phyloP scores from a whole-genome alignment of 2,113 vertebrate species.

The Hemichromis elongatus region DNA sequence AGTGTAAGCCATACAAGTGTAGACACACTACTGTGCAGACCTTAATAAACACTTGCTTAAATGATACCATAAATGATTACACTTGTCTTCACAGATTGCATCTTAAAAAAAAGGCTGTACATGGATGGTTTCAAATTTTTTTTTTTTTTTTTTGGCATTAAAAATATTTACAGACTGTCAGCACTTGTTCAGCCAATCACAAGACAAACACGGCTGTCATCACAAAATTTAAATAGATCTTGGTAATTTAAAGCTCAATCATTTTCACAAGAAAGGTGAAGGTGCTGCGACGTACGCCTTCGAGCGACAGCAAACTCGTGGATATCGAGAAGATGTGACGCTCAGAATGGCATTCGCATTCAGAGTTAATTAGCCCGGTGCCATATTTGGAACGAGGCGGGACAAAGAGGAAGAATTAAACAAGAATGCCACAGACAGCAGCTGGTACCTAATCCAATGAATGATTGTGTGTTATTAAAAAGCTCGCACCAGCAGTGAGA shows the following conservation, averaged over 20 bases:
- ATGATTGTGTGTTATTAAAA: slow-evolving; percentile 43
- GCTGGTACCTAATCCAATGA: slow-evolving; percentile 53
- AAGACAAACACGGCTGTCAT: background rate
- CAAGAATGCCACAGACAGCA: slow-evolving; percentile 17
- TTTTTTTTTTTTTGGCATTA: background rate
- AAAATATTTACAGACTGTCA: background rate
- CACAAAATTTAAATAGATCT: background rate
- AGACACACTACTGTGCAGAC: background rate
- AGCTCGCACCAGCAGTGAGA: slow-evolving; percentile 26
- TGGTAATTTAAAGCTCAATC: background rate
- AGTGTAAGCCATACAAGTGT: background rate
- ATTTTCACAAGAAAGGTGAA: background rate
- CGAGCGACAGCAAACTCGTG: background rate
- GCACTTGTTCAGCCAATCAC: background rate
- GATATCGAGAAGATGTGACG: background rate
- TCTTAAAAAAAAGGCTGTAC: background rate
- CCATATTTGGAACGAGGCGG: background rate
- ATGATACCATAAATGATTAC: background rate
- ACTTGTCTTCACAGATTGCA: background rate
- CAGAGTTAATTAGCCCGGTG: slow-evolving; percentile 16
- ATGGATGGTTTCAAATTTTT: background rate
- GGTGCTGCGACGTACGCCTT: background rate
- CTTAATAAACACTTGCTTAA: background rate
- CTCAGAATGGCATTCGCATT: background rate
- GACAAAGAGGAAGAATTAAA: slow-evolving; percentile 24